Conservation (phyloP, 2,113 vertebrate species). For the Progne subis region DNA sequence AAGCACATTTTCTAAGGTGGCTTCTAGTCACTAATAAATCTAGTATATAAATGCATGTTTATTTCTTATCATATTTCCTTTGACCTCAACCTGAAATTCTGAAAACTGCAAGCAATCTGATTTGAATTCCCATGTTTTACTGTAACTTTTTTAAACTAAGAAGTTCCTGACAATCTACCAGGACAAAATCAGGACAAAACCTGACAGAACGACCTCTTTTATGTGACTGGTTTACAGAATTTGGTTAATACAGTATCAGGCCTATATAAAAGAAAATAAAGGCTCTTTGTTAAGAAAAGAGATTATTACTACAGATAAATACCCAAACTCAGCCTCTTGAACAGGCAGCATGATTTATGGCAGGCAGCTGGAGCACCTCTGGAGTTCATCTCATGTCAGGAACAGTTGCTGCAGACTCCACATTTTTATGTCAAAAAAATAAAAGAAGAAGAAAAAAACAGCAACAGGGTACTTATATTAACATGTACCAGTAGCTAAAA, state of each 20-base stretch:
- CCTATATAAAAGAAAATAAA: neutral
- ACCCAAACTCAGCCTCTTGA: neutral
- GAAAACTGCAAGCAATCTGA: neutral
- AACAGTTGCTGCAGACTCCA: neutral
- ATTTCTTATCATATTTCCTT: neutral
- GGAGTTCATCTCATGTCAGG: neutral
- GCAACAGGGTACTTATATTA: neutral
- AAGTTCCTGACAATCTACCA: neutral
- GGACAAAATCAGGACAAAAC: neutral
- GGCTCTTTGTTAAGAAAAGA: neutral
- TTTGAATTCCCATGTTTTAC: neutral
- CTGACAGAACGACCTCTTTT: neutral
- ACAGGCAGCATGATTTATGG: neutral
- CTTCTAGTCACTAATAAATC: neutral
- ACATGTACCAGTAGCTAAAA: neutral
- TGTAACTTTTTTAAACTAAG: neutral
- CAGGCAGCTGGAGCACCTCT: neutral
- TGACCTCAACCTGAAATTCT: neutral
- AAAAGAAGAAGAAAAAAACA: no score
- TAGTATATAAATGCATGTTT: neutral
- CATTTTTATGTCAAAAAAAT: neutral
- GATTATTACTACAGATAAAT: neutral
- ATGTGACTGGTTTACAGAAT: neutral
- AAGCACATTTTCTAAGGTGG: neutral
- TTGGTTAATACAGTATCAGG: neutral